Evolutionary conservation across 53 echinoderm and acorn worm genomes (phyloP), one percentile per base, ranked within the genome.

Genomic region (Temnopleurus reevesii): DNA sequence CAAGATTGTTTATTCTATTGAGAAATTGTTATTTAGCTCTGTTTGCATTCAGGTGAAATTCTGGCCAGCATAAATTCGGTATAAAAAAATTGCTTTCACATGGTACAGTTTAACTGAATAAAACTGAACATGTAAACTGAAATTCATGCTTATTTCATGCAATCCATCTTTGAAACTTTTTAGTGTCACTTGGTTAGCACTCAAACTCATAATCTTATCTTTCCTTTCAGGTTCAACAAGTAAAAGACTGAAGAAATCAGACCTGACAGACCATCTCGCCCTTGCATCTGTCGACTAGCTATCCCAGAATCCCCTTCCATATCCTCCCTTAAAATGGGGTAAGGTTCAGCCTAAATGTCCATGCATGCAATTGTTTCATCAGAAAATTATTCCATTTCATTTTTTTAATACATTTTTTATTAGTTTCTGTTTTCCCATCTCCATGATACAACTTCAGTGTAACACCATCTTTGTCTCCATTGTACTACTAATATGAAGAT

Each of bases 181-280:
- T 49, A 15, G 9, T 15, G 0, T 49, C 10, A 49, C 49, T 12
- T 49, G 10, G 15, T 19, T 30, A 65, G 19, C 41, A 31, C 24
- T 63, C 18, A 33, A 41, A 4, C 9, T 1, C 41, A n/a, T 55
- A 12, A 45, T 44, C 23, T 65, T 53, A 76, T 26, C 10, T 55
- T n/a, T 56, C 28, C 38, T 59, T 59, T 13, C 84, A 94, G 95
- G 91, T 84, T 83, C 91, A 7, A 83, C 53, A 51, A 86, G 49
- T 53, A 94, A 94, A 81, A 85, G 76, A 45, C 80, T 94, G n/a
- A 94, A 94, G 86, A 94, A 94, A 81, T 94, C 95, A 8, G 89
- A 92, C 34, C 77, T 92, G 7, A 60, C 61, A 36, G 92, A 94
- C 9, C 91, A 93, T 21, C 55, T 94, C 2, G 66, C 63, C 1